Percentiles rank a stretch among this genome's conserved stretches.
Conservation (phyloP, 1,140 invertebrate genomes). For the Hypsibius dujardini region DNA sequence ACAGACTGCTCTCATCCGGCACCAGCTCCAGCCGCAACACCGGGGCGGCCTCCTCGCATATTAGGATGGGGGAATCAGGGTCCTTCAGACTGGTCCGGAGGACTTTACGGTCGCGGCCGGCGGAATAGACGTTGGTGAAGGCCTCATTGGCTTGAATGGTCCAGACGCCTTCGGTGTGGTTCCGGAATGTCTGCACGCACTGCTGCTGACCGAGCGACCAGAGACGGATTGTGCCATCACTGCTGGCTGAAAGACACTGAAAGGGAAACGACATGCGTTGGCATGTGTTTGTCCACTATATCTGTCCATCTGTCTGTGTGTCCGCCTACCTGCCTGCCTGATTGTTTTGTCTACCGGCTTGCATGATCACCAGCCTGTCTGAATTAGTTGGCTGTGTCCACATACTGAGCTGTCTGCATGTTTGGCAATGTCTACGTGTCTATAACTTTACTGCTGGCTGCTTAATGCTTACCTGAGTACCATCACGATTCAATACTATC, state of each 20-base stretch:
- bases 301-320: too few relatives aligned
- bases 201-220: constrained; percentile 92
- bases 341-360: too few relatives aligned
- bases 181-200: constrained; percentile 72
- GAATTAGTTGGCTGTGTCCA: too few relatives aligned
- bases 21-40: constrained; percentile 68
- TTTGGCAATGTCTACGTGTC: not conserved
- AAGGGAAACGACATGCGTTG: constrained; percentile 22
- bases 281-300: constrained; percentile 15
- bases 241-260: constrained; percentile 88
- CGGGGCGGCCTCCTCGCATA: constrained; percentile 84
- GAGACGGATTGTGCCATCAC: constrained; percentile 89
- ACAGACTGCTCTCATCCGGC: constrained; percentile 68
- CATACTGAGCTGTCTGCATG: too few relatives aligned
- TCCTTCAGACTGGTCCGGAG: constrained; percentile 83
- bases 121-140: constrained; percentile 82
- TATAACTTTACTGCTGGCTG: constrained; percentile 19
- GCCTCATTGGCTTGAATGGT: constrained; percentile 73
- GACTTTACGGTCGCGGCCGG: constrained; percentile 74
- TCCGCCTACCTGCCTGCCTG: too few relatives aligned
- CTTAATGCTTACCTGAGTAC: constrained; percentile 37
- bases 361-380: too few relatives aligned
- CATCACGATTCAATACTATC: constrained; percentile 79
- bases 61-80: constrained; percentile 57
- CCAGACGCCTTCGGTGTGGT: constrained; percentile 92